Conservation (phyloP, 2,113 vertebrate genomes). For the Entelurus aequoreus region DNA sequence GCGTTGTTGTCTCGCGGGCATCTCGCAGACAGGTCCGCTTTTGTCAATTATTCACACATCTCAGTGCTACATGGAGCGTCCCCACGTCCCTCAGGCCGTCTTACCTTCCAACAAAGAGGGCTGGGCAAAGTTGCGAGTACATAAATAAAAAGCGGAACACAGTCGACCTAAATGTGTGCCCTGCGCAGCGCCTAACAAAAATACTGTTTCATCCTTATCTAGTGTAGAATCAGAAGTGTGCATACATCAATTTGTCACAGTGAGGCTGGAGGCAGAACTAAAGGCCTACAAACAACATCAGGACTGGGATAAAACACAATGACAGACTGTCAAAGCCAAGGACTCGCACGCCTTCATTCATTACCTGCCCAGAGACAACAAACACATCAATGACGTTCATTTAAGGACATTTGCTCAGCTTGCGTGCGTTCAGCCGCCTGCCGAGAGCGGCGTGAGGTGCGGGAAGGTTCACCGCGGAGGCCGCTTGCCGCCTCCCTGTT, state of each 20-base stretch:
- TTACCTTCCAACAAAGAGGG: conserved; percentile 45
- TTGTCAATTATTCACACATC: conserved; percentile 74
- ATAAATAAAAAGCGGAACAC: conserved; percentile 3
- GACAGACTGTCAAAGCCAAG: background rate
- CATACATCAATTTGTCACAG: background rate
- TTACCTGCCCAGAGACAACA: background rate
- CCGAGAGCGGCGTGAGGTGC: conserved; percentile 1
- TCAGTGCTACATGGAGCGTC: conserved; percentile 64
- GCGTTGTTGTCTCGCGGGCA: conserved; percentile 53
- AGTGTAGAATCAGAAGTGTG: background rate
- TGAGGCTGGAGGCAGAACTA: background rate
- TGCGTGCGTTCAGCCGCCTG: background rate
- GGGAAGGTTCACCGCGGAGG: conserved; percentile 9
- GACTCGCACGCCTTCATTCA: conserved; percentile 3
- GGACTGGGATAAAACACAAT: background rate
- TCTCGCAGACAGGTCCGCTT: conserved; percentile 64
- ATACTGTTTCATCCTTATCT: background rate
- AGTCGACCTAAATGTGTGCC: conserved; percentile 10
- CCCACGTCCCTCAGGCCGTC: conserved; percentile 52
- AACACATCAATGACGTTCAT: background rate
- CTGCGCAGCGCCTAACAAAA: background rate
- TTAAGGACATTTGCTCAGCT: conserved; percentile 20
- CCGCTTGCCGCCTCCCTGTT: conserved; percentile 32
- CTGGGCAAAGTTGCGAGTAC: conserved; percentile 17
- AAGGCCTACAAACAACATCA: background rate